phyloP scores from a whole-genome alignment of 2,113 vertebrate genomes.

The Fregetta grallaria region DNA sequence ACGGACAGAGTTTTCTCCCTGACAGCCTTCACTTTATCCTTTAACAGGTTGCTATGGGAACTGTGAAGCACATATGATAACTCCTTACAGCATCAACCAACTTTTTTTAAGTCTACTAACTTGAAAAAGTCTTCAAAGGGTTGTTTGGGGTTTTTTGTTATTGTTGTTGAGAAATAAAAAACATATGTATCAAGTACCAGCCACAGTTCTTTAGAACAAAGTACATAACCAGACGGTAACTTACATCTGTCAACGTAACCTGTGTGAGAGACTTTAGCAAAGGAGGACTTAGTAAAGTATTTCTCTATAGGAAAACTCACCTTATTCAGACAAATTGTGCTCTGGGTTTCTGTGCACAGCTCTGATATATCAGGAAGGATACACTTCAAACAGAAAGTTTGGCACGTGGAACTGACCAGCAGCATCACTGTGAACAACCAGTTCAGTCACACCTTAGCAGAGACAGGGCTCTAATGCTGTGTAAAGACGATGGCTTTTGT shows the following conservation, averaged over 20 bases:
- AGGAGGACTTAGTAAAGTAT: neutral
- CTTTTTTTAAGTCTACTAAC: neutral
- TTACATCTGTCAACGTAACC: neutral
- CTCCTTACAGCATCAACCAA: neutral
- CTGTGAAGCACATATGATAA: neutral
- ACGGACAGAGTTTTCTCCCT: neutral
- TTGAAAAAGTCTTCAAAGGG: neutral
- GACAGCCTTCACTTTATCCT: neutral
- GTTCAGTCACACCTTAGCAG: neutral
- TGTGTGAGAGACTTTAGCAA: neutral
- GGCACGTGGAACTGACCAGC: neutral
- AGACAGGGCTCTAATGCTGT: fast-evolving
- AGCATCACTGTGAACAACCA: neutral
- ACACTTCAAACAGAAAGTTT: neutral
- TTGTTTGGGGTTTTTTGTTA: neutral
- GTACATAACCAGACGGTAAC: neutral
- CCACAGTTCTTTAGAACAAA: neutral
- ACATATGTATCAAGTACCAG: neutral
- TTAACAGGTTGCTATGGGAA: slow-evolving; percentile 23
- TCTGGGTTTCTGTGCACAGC: neutral
- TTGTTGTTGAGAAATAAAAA: neutral
- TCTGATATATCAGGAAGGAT: neutral
- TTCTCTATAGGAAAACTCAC: neutral
- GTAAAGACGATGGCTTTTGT: neutral
- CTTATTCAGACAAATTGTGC: neutral